phyloP scores from a whole-genome alignment of 2,797 vertebrate species.

The Danio kyathit region DNA sequence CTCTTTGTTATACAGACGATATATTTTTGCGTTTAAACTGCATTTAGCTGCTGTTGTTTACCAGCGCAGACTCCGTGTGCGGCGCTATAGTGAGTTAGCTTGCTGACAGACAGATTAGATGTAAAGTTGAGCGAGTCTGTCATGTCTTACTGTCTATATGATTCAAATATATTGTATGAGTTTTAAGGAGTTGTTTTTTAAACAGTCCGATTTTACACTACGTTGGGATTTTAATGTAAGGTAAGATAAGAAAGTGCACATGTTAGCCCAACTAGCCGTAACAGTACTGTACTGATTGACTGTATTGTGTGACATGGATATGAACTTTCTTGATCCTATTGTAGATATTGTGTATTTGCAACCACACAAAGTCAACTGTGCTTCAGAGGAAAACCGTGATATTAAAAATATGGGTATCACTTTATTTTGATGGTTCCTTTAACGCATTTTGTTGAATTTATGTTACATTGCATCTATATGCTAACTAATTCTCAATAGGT shows the following conservation, averaged over 20 bases:
- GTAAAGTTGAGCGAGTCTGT: neutral
- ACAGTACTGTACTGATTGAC: neutral
- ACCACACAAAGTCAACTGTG: neutral
- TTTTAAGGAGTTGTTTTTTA: neutral
- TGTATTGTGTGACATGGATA: neutral
- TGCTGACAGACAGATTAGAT: neutral
- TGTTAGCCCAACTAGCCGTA: neutral
- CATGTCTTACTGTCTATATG: too few relatives aligned
- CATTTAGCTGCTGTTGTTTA: neutral
- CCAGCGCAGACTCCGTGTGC: neutral
- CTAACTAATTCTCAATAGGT: too few relatives aligned
- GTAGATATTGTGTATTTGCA: neutral
- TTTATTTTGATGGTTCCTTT: too few relatives aligned
- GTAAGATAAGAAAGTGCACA: neutral
- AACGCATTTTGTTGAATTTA: too few relatives aligned
- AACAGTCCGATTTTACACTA: neutral
- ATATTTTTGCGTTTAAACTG: neutral
- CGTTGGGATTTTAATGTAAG: neutral
- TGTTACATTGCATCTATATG: too few relatives aligned
- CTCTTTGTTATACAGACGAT: neutral
- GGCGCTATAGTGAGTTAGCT: slow-evolving; percentile 3
- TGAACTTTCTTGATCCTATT: neutral
- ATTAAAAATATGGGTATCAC: too few relatives aligned
- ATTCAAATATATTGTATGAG: too few relatives aligned
- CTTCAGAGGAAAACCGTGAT: neutral